These are phyloP conservation scores for Hyposoter dolosus DNA, from an alignment of 2,888 invertebrate species.

Conservation along the genomic window DNA sequence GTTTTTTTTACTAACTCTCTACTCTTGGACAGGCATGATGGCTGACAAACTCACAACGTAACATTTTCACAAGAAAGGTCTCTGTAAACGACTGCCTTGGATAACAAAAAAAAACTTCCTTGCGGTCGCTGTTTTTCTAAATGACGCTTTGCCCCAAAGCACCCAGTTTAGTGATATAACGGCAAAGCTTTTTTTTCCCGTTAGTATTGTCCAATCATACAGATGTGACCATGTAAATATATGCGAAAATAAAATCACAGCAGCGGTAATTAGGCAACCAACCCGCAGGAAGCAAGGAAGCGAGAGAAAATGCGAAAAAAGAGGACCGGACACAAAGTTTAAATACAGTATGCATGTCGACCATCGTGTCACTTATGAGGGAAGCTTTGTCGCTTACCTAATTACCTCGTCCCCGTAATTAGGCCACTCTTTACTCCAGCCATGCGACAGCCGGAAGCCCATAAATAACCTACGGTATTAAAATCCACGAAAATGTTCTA, in stretches of 20 bases:
- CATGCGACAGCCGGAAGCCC: background rate
- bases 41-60: background rate
- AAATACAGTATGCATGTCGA: slow-evolving; percentile 20
- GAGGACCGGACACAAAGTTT: background rate
- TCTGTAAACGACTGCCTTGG: background rate
- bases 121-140: background rate
- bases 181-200: slow-evolving; percentile 2
- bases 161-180: background rate
- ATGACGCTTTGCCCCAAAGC: background rate
- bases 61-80: background rate
- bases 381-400: slow-evolving; percentile 32
- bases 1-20: background rate
- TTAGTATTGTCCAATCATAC: background rate
- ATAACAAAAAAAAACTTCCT: background rate
- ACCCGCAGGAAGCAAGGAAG: background rate
- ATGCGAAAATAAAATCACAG: background rate
- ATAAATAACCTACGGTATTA: background rate
- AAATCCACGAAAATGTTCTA: background rate
- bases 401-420: slow-evolving; percentile 47
- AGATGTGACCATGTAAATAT: background rate
- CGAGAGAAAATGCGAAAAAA: slow-evolving; percentile 9
- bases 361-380: slow-evolving; percentile 24
- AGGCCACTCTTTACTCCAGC: background rate
- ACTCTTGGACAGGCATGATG: background rate
- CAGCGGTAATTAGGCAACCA: background rate